Evolutionary conservation across 2,797 vertebrate species (phyloP).

Genomic region (Lerista edwardsae): DNA sequence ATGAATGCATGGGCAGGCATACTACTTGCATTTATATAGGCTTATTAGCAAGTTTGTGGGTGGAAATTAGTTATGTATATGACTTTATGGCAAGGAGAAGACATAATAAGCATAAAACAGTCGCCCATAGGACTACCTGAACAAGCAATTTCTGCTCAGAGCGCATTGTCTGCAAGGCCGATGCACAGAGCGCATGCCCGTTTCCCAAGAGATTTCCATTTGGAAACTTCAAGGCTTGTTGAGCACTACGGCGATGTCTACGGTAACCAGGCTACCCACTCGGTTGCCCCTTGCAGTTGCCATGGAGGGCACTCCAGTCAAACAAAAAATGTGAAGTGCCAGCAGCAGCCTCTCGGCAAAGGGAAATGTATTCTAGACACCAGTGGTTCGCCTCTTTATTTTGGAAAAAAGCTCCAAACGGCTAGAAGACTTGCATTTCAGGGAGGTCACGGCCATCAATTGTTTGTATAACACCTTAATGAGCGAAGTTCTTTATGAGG

Average conservation of each 20-base stretch:
- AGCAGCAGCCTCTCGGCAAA: not conserved
- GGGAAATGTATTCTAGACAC: not conserved
- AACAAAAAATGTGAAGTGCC: rapidly evolving
- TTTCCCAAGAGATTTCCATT: not conserved
- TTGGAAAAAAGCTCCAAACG: too few species aligned
- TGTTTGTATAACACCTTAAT: not conserved
- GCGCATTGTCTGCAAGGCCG: not conserved
- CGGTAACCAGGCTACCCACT: rapidly evolving
- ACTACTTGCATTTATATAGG: too few species aligned
- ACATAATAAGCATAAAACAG: not conserved
- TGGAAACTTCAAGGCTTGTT: constrained; percentile 6
- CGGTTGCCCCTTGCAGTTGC: not conserved
- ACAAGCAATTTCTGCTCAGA: constrained; percentile 15
- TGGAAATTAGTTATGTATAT: too few species aligned
- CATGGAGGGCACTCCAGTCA: not conserved
- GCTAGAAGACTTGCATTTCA: not conserved
- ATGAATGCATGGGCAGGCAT: too few species aligned
- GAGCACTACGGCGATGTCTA: not conserved
- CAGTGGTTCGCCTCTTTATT: not conserved
- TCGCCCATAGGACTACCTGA: constrained; percentile 38
- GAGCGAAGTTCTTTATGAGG: not conserved
- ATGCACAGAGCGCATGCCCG: not conserved
- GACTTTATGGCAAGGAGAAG: not conserved
- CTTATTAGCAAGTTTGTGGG: not conserved
- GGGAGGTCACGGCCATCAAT: not conserved